phyloP scores from a whole-genome alignment of 2,113 vertebrate genomes.

The Oncorhynchus gorbuscha region DNA sequence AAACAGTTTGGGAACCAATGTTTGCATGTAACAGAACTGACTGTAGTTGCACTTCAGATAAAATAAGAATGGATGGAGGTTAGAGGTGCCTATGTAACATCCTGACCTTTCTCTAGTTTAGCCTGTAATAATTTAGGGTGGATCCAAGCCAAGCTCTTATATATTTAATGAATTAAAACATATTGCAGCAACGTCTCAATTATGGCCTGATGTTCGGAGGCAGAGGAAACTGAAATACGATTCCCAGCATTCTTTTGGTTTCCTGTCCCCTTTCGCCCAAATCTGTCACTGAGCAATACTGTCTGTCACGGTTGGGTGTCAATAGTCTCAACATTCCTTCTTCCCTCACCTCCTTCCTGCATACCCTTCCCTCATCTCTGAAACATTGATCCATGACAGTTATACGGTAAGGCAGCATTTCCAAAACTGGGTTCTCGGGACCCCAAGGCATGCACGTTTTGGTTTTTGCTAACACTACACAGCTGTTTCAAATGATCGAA shows the following conservation, averaged over 20 bases:
- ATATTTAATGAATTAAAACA: conserved; percentile 71
- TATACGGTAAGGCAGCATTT: too few species aligned
- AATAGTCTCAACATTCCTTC: background rate
- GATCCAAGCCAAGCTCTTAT: conserved; percentile 60
- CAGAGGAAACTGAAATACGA: conserved; percentile 53
- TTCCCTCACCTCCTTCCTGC: background rate
- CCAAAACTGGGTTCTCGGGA: too few species aligned
- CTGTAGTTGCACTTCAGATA: conserved; percentile 1
- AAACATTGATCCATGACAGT: background rate
- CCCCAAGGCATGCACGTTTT: too few species aligned
- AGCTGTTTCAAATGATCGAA: too few species aligned
- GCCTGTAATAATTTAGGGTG: conserved; percentile 73
- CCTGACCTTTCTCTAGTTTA: conserved; percentile 32
- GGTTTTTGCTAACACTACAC: too few species aligned
- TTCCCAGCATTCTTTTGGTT: conserved; percentile 63
- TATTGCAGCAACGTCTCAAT: conserved; percentile 38
- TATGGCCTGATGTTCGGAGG: conserved; percentile 57
- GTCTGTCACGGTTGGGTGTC: background rate
- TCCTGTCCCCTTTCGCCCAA: conserved; percentile 40
- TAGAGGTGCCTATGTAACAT: conserved; percentile 19
- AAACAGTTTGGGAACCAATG: too few species aligned
- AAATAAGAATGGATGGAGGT: conserved; percentile 50
- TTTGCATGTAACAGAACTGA: conserved; percentile 36
- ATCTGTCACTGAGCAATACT: conserved; percentile 21
- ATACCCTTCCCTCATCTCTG: background rate